Evolutionary conservation across 64 coral and sea anemone genomes (phyloP).

Genomic region (Acropora yongei): DNA sequence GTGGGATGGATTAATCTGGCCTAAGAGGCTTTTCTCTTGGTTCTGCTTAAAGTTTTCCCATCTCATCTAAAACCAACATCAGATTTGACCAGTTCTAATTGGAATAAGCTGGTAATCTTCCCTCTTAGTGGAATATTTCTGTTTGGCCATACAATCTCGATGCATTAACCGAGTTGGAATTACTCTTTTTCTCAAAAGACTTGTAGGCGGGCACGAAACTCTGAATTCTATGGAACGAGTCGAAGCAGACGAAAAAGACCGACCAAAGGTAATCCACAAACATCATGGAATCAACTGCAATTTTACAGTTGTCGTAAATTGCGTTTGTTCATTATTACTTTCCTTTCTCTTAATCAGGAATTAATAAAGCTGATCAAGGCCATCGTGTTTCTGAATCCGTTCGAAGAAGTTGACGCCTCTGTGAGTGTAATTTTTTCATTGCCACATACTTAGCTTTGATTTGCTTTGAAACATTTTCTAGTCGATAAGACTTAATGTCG

Average conservation of each 20-base stretch:
- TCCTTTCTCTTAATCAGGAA: slow-evolving; percentile 61
- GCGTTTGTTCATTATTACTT: background rate
- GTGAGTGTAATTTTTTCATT: slow-evolving; percentile 54
- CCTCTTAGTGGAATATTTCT: too few species aligned
- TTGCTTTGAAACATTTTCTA: background rate
- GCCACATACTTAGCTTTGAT: background rate
- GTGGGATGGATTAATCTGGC: too few species aligned
- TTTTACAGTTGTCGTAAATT: background rate
- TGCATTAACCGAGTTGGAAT: too few species aligned
- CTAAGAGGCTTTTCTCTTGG: too few species aligned
- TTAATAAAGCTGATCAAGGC: slow-evolving; percentile 82
- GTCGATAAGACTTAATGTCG: background rate
- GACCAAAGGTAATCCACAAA: slow-evolving; percentile 81
- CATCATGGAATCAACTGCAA: too few species aligned
- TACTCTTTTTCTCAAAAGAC: slow-evolving; percentile 35
- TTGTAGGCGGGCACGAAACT: slow-evolving; percentile 97
- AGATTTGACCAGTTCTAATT: too few species aligned
- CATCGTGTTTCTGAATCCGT: slow-evolving; percentile 91
- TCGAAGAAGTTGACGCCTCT: slow-evolving; percentile 85
- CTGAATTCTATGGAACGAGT: slow-evolving; percentile 90
- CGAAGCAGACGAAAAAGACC: slow-evolving; percentile 89
- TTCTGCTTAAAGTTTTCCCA: too few species aligned
- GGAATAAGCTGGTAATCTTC: too few species aligned
- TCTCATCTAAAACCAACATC: too few species aligned
- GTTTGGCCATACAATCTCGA: too few species aligned